Percentiles rank a stretch among this genome's conserved stretches.
Evolutionary conservation across 2,888 invertebrate genomes (phyloP).

Genomic region (Aradus depressus): DNA sequence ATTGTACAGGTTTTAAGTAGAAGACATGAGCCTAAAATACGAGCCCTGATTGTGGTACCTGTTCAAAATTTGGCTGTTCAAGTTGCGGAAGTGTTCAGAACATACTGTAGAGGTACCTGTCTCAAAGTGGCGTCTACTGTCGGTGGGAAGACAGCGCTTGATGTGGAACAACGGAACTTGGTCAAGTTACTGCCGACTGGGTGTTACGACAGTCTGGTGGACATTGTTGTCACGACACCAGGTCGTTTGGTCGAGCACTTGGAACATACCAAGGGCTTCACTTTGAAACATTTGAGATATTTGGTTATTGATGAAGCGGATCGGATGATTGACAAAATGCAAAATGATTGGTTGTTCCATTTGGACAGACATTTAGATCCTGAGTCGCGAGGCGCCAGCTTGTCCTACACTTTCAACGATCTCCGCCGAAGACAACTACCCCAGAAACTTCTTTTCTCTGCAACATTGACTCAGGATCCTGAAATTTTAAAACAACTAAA

Average conservation of each 20-base stretch:
- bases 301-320: conserved; percentile 96
- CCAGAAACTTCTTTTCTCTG: conserved; percentile 93
- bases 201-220: conserved; percentile 50
- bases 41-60: conserved; percentile 84
- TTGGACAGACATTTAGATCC: conserved; percentile 54
- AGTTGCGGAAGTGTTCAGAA: conserved; percentile 70
- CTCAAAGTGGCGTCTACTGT: conserved; percentile 60
- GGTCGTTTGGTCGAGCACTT: conserved; percentile 88
- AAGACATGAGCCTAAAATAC: conserved; percentile 39
- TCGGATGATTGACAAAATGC: conserved; percentile 79
- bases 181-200: conserved; percentile 9
- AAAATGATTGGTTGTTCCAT: conserved; percentile 82
- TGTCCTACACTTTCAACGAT: conserved; percentile 42
- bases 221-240: conserved; percentile 87
- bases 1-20: conserved; percentile 56
- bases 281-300: conserved; percentile 46
- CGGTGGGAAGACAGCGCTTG: conserved; percentile 50
- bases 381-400: conserved; percentile 9
- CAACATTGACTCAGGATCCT: conserved; percentile 91
- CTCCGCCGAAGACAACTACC: conserved; percentile 43
- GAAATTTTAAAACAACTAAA: conserved; percentile 83
- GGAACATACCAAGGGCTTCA: conserved; percentile 57
- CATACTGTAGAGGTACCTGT: conserved; percentile 53
- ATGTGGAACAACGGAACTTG: conserved; percentile 47
- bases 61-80: conserved; percentile 85